Conservation (phyloP, 2,888 invertebrate species). For the Dicycla oo region DNA sequence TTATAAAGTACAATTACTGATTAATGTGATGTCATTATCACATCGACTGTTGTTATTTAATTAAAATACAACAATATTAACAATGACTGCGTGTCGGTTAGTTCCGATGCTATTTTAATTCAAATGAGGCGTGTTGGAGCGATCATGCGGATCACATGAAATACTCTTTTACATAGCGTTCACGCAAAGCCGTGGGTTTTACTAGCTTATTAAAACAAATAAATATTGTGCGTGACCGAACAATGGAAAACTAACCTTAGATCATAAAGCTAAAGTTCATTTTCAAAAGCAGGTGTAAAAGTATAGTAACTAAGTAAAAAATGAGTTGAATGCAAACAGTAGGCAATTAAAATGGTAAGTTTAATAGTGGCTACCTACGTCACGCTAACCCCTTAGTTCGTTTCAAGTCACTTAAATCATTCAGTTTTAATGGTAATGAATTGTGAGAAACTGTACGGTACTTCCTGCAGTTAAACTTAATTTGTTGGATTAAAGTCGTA, state of each 20-base stretch:
- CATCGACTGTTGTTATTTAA: conserved; percentile 34
- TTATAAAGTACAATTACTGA: conserved; percentile 19
- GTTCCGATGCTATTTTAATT: conserved; percentile 48
- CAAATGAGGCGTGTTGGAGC: conserved; percentile 49
- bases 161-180: conserved; percentile 50
- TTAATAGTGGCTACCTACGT: conserved; percentile 21
- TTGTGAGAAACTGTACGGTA: conserved; percentile 16
- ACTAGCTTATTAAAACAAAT: conserved; percentile 58
- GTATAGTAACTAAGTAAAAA: conserved; percentile 21
- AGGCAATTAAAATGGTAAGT: conserved; percentile 38
- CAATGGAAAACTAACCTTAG: conserved; percentile 14
- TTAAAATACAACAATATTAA: conserved; percentile 44
- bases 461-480: conserved; percentile 18
- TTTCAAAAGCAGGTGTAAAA: neutral
- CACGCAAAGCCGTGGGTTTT: conserved; percentile 52
- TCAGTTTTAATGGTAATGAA: conserved; percentile 2
- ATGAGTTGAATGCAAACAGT: conserved; percentile 30
- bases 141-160: conserved; percentile 46
- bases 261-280: neutral
- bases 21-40: conserved; percentile 38
- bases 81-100: conserved; percentile 34
- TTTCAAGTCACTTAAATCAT: conserved; percentile 36
- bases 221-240: conserved; percentile 14
- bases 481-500: conserved; percentile 17
- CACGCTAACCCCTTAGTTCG: conserved; percentile 46